These are phyloP conservation scores for Caretta caretta DNA, from an alignment of 2,113 vertebrate genomes.

Conservation along the genomic window DNA sequence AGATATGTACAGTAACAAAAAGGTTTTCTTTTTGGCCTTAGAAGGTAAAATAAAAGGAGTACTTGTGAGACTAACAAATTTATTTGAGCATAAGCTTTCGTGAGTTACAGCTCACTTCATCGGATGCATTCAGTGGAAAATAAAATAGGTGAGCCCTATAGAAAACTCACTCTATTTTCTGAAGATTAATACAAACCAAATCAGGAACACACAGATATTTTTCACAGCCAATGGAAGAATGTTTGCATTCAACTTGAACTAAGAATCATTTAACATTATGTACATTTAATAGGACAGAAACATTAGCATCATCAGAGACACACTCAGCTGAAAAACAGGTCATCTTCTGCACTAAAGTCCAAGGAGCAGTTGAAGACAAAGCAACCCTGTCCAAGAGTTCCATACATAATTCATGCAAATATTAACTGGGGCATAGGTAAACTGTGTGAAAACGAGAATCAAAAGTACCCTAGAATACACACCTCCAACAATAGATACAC, in stretches of 20 bases:
- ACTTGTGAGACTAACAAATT: too few species aligned
- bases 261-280: background rate
- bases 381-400: background rate
- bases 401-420: background rate
- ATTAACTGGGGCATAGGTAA: background rate
- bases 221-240: background rate
- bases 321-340: fast-evolving
- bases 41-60: background rate
- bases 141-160: background rate
- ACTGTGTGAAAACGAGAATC: background rate
- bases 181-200: background rate
- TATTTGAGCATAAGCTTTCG: too few species aligned
- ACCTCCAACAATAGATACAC: background rate
- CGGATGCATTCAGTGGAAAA: background rate
- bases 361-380: background rate
- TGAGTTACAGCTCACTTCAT: too few species aligned
- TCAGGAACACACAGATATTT: background rate
- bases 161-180: background rate
- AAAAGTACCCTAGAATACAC: background rate
- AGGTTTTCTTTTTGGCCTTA: background rate
- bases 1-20: background rate
- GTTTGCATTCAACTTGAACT: background rate
- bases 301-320: background rate
- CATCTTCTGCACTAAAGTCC: background rate
- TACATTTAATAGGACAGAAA: background rate